Conservation (phyloP, 2,113 vertebrate genomes). For the Colossoma macropomum region DNA sequence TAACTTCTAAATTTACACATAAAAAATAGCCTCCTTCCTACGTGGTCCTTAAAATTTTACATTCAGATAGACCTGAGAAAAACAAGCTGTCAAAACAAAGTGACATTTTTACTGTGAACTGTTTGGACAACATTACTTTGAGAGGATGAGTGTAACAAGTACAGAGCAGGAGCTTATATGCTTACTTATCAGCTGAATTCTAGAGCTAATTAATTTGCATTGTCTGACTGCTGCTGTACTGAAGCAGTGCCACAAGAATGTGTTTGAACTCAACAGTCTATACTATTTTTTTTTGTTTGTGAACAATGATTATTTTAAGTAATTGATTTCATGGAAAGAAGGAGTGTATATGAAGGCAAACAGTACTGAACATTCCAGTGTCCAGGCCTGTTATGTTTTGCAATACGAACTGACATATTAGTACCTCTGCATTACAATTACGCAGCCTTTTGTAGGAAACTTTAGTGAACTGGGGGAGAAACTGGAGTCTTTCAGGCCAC, state of each 20-base stretch:
- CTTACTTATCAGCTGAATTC: not conserved
- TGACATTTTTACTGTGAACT: not conserved
- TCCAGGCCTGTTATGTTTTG: not conserved
- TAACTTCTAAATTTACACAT: not conserved
- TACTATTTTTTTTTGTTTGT: too few relatives aligned
- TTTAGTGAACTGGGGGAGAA: not conserved
- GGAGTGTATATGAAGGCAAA: not conserved
- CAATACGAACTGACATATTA: not conserved
- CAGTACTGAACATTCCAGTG: not conserved
- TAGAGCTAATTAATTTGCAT: not conserved
- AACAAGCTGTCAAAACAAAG: not conserved
- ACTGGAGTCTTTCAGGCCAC: not conserved
- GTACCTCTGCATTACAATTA: not conserved
- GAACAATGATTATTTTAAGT: not conserved
- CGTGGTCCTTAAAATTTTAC: conserved; percentile 32
- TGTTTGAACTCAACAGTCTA: too few relatives aligned
- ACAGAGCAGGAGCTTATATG: not conserved
- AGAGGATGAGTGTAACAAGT: not conserved
- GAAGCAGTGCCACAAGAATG: not conserved
- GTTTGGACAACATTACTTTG: not conserved
- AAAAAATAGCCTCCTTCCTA: conserved; percentile 20
- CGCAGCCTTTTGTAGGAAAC: not conserved
- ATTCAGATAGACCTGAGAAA: conserved; percentile 9
- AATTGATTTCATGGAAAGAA: not conserved
- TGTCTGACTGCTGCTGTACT: not conserved